Evolutionary conservation across 2,888 invertebrate species (phyloP), one percentile per base, ranked within the genome.

Genomic region (Meteorus colon): DNA sequence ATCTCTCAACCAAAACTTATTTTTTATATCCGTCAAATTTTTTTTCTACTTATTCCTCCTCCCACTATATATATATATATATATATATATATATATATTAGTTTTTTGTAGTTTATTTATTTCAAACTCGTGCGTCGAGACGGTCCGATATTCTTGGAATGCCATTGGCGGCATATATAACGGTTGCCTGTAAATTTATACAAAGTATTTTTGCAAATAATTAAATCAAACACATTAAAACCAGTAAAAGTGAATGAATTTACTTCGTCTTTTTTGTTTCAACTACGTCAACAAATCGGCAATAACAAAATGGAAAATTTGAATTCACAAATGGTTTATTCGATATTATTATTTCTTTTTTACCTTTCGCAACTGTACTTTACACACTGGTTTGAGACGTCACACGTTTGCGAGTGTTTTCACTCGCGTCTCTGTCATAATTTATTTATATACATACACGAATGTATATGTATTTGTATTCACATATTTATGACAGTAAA

Each of bases 131-230:
- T n/a, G n/a, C n/a, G 55, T 55, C 55, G 55, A 19, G 55, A 55
- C 55, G 55, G 55, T 19, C 55, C 55, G 10, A 55, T 55, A 55
- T 55, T 55, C 55, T 55, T 24, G 55, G 55, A 55, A 55, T 55
- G 55, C 55, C 55, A 19, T 55, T 55, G 55, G 55, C 55, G 19
- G 55, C 19, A 55, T 55, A 55, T 55, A 55, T 55, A 55, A 55
- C 55, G 55, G 55, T 55, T 8, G 55, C 19, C 24, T 19, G 55
- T 55, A 55, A 55, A 55, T 4, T 55, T 24, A n/a, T 55, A 55
- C 55, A 1, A 6, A 24, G 24, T 19, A 6, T 19, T 55, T 55
- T 24, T 24, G 55, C 55, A 55, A 55, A 55, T 55, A 19, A 19
- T 55, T 24, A 55, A 55, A 2, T 19, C n/a, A 55, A n/a, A 55